Conservation (phyloP, 1,140 invertebrate genomes). For the Drosophila lacteicornis region DNA sequence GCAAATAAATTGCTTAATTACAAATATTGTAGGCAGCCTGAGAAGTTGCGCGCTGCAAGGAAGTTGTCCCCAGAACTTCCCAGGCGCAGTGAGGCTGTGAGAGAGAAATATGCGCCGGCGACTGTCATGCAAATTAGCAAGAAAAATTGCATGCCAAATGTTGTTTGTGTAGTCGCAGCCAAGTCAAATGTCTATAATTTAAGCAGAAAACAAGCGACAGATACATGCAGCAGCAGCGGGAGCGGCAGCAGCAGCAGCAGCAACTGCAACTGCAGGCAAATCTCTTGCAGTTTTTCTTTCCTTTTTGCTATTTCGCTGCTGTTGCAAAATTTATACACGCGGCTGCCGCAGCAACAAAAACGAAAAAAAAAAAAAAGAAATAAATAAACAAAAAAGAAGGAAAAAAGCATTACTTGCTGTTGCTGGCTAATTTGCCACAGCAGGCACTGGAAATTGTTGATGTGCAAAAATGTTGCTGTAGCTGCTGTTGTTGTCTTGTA, state of each 20-base stretch:
- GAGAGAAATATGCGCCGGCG: conserved; percentile 49
- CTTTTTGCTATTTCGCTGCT: conserved; percentile 45
- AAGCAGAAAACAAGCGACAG: conserved; percentile 81
- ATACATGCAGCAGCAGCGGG: conserved; percentile 67
- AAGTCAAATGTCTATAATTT: conserved; percentile 82
- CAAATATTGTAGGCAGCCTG: conserved; percentile 67
- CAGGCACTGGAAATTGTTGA: conserved; percentile 79
- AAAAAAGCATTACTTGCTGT: conserved; percentile 60
- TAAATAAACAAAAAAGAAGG: conserved; percentile 31
- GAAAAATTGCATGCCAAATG: conserved; percentile 82
- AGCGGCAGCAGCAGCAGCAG: conserved; percentile 23
- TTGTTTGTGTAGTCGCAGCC: conserved; percentile 64
- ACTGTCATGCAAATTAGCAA: conserved; percentile 78
- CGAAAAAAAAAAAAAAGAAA: conserved; percentile 27
- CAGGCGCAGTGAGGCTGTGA: conserved; percentile 47
- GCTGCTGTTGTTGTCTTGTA: conserved; percentile 73
- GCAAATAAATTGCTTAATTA: conserved; percentile 80
- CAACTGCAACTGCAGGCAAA: conserved; percentile 59
- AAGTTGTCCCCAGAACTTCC: conserved; percentile 60
- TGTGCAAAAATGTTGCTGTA: conserved; percentile 70
- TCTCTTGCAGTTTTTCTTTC: conserved; percentile 63
- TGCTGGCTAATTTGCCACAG: conserved; percentile 77
- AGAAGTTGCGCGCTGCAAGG: conserved; percentile 48
- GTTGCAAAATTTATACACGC: conserved; percentile 77
- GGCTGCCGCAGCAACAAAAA: conserved; percentile 48